phyloP scores from a whole-genome alignment of 2,797 vertebrate species.

The Cynopterus sphinx region DNA sequence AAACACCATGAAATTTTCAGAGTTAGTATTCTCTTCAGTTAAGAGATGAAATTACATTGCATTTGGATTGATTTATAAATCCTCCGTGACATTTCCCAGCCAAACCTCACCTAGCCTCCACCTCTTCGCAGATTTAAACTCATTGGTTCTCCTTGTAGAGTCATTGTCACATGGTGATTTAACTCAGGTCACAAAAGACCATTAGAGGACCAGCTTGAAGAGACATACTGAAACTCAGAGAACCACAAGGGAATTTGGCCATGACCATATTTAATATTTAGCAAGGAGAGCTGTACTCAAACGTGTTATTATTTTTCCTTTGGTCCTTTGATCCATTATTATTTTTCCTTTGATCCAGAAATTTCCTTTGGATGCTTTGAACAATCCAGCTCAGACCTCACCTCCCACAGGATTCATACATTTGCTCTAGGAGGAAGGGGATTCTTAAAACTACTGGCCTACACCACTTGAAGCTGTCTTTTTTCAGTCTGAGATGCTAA shows the following conservation, averaged over 20 bases:
- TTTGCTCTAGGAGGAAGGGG: background rate
- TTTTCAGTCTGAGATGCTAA: background rate
- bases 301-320: background rate
- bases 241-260: background rate
- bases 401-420: background rate
- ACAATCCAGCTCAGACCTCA: background rate
- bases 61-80: background rate
- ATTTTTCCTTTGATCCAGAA: slow-evolving; percentile 24
- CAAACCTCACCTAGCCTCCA: background rate
- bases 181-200: background rate
- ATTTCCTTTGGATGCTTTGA: background rate
- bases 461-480: background rate
- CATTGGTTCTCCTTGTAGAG: background rate
- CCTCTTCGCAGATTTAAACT: background rate
- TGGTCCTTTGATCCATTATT: background rate
- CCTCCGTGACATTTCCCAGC: background rate
- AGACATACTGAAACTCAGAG: background rate
- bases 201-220: background rate
- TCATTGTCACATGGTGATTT: background rate
- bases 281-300: background rate
- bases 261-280: background rate
- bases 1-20: background rate
- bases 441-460: background rate
- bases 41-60: background rate
- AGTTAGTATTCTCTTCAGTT: background rate